A percentile compares a stretch with the other conserved stretches of the same genome.
Evolutionary conservation across 2,888 invertebrate species (phyloP).

Genomic region (Agyllia agylla): DNA sequence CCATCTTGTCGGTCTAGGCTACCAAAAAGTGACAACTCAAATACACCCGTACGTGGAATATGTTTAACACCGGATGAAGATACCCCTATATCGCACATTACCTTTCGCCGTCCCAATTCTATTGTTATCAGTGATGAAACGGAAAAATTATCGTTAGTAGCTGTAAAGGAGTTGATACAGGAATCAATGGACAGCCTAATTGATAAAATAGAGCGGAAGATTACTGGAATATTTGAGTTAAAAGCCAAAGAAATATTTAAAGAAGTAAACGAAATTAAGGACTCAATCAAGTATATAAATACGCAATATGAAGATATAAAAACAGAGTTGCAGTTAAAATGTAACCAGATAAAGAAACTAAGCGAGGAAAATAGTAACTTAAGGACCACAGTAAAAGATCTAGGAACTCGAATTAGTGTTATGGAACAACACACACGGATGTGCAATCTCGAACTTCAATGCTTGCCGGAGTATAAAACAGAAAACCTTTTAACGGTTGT

Average conservation of each 20-base stretch:
- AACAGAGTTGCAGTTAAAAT: not conserved
- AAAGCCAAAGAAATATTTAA: not conserved
- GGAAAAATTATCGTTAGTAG: no score
- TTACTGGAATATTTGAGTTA: not conserved
- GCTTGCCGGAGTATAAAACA: not conserved
- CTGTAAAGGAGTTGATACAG: not conserved
- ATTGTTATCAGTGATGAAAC: no score
- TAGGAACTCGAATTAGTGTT: not conserved
- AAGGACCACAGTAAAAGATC: not conserved
- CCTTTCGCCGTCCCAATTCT: no score
- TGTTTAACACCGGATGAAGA: no score
- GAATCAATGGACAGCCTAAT: constrained; percentile 5
- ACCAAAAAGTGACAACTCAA: no score
- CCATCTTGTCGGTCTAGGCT: no score
- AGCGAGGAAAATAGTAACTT: not conserved
- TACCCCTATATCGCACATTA: no score
- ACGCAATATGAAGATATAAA: not conserved
- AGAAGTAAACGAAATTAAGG: not conserved
- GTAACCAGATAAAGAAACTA: not conserved
- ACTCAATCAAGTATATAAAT: not conserved
- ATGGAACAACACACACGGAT: no score
- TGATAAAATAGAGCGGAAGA: not conserved
- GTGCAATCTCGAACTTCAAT: no score
- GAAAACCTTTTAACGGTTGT: not conserved
- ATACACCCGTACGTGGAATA: no score